Evolutionary conservation across 2,113 vertebrate genomes (phyloP).

Genomic region (Peromyscus leucopus): DNA sequence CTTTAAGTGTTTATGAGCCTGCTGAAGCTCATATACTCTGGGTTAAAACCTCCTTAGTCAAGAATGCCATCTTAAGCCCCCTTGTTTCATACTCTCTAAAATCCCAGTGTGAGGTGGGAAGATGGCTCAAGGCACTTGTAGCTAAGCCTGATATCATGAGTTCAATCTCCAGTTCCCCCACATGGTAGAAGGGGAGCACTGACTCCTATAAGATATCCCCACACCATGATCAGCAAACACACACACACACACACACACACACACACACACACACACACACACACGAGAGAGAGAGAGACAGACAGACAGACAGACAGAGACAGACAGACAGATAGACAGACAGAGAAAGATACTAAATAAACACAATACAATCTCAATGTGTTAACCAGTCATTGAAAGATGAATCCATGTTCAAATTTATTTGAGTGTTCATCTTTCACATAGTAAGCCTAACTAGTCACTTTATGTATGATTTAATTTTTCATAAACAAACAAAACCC

Average conservation of each 20-base stretch:
- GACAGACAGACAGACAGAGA: background rate
- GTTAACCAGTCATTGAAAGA: background rate
- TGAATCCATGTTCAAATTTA: background rate
- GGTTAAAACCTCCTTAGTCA: background rate
- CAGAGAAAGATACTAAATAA: background rate
- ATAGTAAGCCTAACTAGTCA: background rate
- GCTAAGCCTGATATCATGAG: background rate
- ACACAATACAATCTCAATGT: background rate
- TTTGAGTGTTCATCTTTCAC: background rate
- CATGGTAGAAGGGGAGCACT: background rate
- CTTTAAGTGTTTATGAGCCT: background rate
- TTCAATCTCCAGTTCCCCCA: background rate
- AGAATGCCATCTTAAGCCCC: background rate
- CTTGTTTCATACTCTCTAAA: background rate
- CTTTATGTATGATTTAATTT: background rate
- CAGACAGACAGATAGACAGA: background rate
- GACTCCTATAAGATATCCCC: background rate
- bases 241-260: background rate
- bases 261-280: background rate
- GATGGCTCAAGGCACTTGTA: background rate
- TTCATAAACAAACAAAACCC: background rate
- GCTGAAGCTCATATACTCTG: background rate
- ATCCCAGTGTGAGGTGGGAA: background rate
- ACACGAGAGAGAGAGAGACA: background rate
- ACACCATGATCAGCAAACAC: background rate